Percentiles rank a stretch among this genome's conserved stretches.
Conservation (phyloP, 2,797 vertebrate genomes). For the Echiichthys vipera region DNA sequence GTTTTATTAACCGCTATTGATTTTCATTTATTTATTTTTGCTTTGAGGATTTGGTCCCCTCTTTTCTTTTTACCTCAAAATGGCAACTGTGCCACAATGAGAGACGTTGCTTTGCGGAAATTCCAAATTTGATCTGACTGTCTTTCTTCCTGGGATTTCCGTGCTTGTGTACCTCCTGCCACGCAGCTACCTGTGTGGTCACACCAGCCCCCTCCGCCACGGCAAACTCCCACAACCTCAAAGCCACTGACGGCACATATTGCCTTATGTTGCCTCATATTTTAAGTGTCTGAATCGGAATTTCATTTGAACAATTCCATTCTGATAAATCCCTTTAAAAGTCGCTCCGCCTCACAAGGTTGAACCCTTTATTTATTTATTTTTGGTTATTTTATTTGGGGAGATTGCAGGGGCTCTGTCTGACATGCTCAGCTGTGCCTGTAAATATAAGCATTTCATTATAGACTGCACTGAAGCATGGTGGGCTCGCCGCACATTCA, state of each 20-base stretch:
- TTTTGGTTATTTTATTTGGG: conserved; percentile 87
- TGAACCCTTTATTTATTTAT: conserved; percentile 91
- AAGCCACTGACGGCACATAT: conserved; percentile 78
- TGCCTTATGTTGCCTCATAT: conserved; percentile 92
- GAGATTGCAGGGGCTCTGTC: conserved; percentile 93
- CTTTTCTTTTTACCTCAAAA: conserved; percentile 82
- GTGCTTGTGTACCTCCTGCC: conserved; percentile 50
- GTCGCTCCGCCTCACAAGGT: conserved; percentile 91
- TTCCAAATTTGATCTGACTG: conserved; percentile 83
- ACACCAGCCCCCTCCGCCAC: conserved; percentile 36
- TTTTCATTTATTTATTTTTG: conserved; percentile 90
- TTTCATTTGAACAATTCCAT: conserved; percentile 98
- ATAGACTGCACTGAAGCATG: conserved; percentile 98
- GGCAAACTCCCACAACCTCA: conserved; percentile 59
- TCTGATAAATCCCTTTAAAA: conserved; percentile 98
- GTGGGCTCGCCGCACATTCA: conserved; percentile 84
- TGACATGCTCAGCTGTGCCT: conserved; percentile 97
- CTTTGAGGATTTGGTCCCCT: conserved; percentile 77
- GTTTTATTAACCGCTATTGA: conserved; percentile 99
- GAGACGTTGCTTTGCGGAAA: conserved; percentile 89
- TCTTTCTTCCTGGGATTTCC: conserved; percentile 56
- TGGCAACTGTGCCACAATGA: conserved; percentile 87
- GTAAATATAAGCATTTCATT: conserved; percentile 99
- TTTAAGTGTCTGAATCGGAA: conserved; percentile 96
- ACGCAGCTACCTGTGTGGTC: conserved; percentile 63